phyloP scores from a whole-genome alignment of 2,888 invertebrate species.

The Tenodera sinensis region DNA sequence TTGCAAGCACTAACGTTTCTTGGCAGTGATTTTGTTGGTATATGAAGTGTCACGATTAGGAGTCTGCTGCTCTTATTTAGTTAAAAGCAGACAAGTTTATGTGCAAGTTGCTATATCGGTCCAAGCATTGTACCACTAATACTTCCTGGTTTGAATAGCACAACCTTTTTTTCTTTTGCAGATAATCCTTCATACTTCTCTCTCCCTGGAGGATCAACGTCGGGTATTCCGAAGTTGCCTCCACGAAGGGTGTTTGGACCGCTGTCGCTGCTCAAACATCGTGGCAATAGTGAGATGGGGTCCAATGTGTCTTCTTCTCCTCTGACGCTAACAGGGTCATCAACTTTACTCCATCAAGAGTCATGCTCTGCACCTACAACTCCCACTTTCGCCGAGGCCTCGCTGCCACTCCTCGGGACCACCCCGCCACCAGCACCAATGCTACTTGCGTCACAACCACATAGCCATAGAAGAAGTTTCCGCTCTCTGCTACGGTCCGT shows the following conservation, averaged over 20 bases:
- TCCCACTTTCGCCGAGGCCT: slow-evolving; percentile 17
- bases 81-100: no score
- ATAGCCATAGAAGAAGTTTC: slow-evolving; percentile 47
- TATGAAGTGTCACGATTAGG: no score
- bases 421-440: slow-evolving; percentile 13
- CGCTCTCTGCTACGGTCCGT: slow-evolving; percentile 60
- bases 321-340: slow-evolving; percentile 34
- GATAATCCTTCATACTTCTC: slow-evolving; percentile 79
- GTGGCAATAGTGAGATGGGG: slow-evolving; percentile 31
- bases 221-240: slow-evolving; percentile 24
- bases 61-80: no score
- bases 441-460: slow-evolving; percentile 37
- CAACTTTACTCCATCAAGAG: neutral
- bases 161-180: slow-evolving; percentile 47
- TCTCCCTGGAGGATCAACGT: slow-evolving; percentile 50
- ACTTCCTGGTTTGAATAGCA: no score
- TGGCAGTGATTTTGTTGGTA: no score
- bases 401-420: slow-evolving; percentile 2
- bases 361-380: slow-evolving; percentile 27
- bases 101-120: no score
- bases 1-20: no score
- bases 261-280: slow-evolving; percentile 20
- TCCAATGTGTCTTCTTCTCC: slow-evolving; percentile 35
- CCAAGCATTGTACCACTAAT: no score
- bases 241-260: neutral